Conservation (phyloP, 2,797 vertebrate genomes). For the Setipinna tenuifilis region DNA sequence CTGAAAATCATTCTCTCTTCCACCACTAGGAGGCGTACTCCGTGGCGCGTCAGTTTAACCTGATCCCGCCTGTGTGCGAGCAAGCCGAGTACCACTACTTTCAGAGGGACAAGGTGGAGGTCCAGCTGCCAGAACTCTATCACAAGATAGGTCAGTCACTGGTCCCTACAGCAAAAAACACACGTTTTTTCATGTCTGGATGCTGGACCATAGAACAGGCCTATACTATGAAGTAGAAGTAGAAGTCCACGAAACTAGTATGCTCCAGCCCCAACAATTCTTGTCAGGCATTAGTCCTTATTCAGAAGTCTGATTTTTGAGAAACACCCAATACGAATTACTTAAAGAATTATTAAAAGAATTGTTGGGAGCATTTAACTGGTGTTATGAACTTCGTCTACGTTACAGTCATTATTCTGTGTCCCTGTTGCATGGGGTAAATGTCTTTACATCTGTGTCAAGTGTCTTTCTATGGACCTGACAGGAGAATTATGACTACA, state of each 20-base stretch:
- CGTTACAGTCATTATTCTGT: neutral
- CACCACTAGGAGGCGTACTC: conserved; percentile 86
- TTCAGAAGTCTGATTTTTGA: too few species aligned
- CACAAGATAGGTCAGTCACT: conserved; percentile 88
- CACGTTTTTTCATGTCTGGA: too few species aligned
- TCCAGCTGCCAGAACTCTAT: conserved; percentile 89
- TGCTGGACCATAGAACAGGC: too few species aligned
- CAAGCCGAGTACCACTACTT: conserved; percentile 92
- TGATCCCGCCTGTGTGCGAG: conserved; percentile 90
- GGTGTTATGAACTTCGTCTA: too few species aligned
- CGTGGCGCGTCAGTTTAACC: conserved; percentile 91
- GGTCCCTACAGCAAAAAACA: neutral
- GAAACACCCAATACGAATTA: too few species aligned
- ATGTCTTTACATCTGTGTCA: conserved; percentile 4
- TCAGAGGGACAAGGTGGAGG: conserved; percentile 88
- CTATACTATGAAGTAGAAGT: too few species aligned
- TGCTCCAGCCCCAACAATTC: too few species aligned
- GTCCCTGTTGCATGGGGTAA: neutral
- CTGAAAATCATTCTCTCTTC: conserved; percentile 39
- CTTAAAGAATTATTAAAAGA: too few species aligned
- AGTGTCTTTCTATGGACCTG: neutral
- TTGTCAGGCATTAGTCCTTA: too few species aligned
- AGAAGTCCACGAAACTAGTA: too few species aligned
- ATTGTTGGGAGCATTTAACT: too few species aligned
- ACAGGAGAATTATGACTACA: neutral